A percentile compares a stretch with the other conserved stretches of the same genome.
Evolutionary conservation across 1,140 invertebrate genomes (phyloP).

Genomic region (Hyposmocoma kahamanoa): DNA sequence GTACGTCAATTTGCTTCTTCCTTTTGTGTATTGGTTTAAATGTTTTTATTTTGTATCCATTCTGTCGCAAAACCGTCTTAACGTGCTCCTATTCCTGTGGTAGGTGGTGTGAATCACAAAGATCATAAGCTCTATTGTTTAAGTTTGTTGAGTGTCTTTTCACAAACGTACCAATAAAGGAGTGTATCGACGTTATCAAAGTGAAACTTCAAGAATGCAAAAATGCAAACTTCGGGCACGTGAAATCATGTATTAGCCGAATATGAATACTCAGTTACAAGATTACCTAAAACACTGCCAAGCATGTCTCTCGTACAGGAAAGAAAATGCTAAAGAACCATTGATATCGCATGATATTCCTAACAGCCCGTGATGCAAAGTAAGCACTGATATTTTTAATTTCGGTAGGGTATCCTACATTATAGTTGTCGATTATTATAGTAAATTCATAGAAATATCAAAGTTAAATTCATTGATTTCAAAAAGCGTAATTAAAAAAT

Average conservation of each 20-base stretch:
- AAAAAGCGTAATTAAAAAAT: slow-evolving; percentile 16
- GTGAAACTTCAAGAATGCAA: not conserved
- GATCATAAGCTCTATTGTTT: not conserved
- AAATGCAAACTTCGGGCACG: not conserved
- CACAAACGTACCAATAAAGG: not conserved
- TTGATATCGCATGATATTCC: not conserved
- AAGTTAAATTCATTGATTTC: slow-evolving; percentile 8
- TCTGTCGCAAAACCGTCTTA: too few species aligned
- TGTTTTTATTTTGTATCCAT: too few species aligned
- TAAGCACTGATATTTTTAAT: slow-evolving; percentile 33
- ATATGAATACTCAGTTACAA: not conserved
- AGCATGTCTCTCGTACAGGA: not conserved
- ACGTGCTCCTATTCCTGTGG: too few species aligned
- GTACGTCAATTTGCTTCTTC: too few species aligned
- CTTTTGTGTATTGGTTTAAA: too few species aligned
- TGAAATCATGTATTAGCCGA: not conserved
- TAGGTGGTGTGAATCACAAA: not conserved
- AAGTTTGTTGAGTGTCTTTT: not conserved
- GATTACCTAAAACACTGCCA: not conserved
- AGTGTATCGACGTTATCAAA: not conserved
- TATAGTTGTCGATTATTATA: slow-evolving; percentile 43
- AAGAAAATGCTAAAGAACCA: not conserved
- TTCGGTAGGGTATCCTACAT: slow-evolving; percentile 33
- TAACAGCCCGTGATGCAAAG: not conserved
- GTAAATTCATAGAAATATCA: slow-evolving; percentile 34